Base-by-base conservation (phyloP, 2,797 vertebrate genomes). In the Clamator glandarius region DNA sequence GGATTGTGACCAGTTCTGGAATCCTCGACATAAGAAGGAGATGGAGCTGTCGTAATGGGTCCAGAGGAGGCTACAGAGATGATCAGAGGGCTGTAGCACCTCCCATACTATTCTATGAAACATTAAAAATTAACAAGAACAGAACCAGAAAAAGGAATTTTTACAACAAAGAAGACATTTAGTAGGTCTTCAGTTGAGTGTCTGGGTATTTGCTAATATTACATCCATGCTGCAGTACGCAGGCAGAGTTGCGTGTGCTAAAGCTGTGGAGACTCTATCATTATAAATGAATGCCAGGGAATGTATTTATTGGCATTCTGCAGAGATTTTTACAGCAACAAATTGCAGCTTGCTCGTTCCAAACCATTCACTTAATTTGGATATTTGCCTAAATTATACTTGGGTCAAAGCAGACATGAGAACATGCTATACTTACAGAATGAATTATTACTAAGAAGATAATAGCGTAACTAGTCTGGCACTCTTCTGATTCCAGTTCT, bases 281-380 rank as follows among this genome's bases (percentile, higher is more conserved):
- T 41, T 77, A 75, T 8, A 67, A 86, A 66, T 42, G n/a, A 92
- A 86, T 68, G 83, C 63, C 64, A 75, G 44, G 52, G 51, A 89
- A 84, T 50, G 20, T 62, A 93, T 88, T 96, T 82, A 89, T 74
- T 75, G 72, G 70, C 83, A 64, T 69, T 88, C 52, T 64, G 81
- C 81, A 84, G 58, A 93, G 92, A 94, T 92, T 93, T 44, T 77
- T 77, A 90, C 62, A 81, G 88, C 83, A 92, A 91, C 58, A 86
- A 91, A 90, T 87, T 70, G 82, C 58, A 90, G 91, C 64, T 46
- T 75, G 72, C 74, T 84, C 70, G 73, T 82, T 95, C 89, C 76
- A 96, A 96, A 82, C 86, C 58, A 87, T 74, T 97, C 91, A 80
- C 91, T 96, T 91, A 82, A 72, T 76, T 75, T 97, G 94, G 96